Conservation (phyloP, 2,888 invertebrate genomes). For the Hoplodrina blanda region DNA sequence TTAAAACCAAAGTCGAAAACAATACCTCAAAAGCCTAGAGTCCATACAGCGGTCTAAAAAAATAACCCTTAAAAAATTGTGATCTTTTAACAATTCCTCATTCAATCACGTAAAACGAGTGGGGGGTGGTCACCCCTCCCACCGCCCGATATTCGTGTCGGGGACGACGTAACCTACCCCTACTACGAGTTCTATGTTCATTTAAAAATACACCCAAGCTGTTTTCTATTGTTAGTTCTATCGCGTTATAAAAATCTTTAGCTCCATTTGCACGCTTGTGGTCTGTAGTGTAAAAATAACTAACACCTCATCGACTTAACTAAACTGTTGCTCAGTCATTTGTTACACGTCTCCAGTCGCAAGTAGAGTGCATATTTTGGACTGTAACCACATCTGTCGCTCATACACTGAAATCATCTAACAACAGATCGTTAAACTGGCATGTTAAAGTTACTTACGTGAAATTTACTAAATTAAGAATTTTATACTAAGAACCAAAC, state of each 20-base stretch:
- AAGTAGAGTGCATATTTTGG: too few species aligned
- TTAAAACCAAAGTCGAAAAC: constrained; percentile 4
- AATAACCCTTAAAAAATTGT: constrained; percentile 74
- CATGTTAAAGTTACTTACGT: too few species aligned
- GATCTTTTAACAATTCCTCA: constrained; percentile 85
- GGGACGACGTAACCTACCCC: constrained; percentile 74
- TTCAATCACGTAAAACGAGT: constrained; percentile 86
- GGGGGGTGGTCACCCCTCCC: constrained; percentile 73
- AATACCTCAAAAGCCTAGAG: constrained; percentile 24
- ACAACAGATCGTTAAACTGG: too few species aligned
- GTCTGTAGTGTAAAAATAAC: constrained; percentile 19
- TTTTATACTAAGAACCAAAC: not conserved
- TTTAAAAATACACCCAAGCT: constrained; percentile 60
- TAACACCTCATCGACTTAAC: not conserved
- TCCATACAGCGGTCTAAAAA: constrained; percentile 62
- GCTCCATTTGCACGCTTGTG: constrained; percentile 10
- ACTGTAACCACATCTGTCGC: too few species aligned
- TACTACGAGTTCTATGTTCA: constrained; percentile 71
- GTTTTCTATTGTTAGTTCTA: constrained; percentile 47
- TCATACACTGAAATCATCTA: too few species aligned
- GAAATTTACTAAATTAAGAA: too few species aligned
- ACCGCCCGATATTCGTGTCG: constrained; percentile 76
- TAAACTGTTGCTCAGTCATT: not conserved
- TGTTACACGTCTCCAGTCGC: not conserved
- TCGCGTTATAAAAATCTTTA: constrained; percentile 39